Conservation (phyloP, 2,113 vertebrate species). For the Oryzias woworae region DNA sequence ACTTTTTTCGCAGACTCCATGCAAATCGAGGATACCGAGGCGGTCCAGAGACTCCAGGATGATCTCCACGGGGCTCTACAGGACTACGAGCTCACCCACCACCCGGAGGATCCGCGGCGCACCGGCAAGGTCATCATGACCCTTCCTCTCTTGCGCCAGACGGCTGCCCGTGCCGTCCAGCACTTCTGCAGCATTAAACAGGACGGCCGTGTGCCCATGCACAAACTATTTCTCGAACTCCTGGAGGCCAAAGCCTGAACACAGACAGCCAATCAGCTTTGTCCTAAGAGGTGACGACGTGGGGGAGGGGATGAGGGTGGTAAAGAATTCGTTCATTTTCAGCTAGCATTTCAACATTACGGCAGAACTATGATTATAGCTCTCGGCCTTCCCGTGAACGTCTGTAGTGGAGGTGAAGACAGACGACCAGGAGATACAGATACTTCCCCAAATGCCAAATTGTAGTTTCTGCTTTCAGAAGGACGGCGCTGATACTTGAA, state of each 20-base stretch:
- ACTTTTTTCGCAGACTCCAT: constrained; percentile 87
- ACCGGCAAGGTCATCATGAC: constrained; percentile 98
- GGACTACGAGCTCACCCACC: constrained; percentile 88
- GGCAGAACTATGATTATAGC: constrained; percentile 14
- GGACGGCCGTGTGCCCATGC: constrained; percentile 98
- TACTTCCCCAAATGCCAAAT: constrained; percentile 51
- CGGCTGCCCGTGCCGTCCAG: constrained; percentile 93
- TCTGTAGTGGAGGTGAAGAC: constrained; percentile 17
- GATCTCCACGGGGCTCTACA: constrained; percentile 94
- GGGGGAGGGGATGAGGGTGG: constrained; percentile 28
- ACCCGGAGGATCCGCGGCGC: constrained; percentile 89
- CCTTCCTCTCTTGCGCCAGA: constrained; percentile 93
- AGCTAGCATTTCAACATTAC: constrained; percentile 35
- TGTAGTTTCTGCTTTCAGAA: constrained; percentile 48
- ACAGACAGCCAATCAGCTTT: constrained; percentile 1
- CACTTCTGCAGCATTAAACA: constrained; percentile 99
- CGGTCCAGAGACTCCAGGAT: constrained; percentile 95
- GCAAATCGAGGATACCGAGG: constrained; percentile 95
- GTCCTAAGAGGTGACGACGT: constrained; percentile 2
- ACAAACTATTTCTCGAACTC: constrained; percentile 99
- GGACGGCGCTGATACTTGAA: constrained; percentile 71
- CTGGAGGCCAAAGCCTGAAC: constrained; percentile 96
- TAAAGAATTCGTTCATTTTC: constrained; percentile 45
- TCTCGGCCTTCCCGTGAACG: constrained; percentile 11
- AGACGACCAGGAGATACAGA: constrained; percentile 44